A percentile compares a stretch with the other conserved stretches of the same genome.
phyloP scores from a whole-genome alignment of 2,113 vertebrate genomes.

The Condylura cristata region DNA sequence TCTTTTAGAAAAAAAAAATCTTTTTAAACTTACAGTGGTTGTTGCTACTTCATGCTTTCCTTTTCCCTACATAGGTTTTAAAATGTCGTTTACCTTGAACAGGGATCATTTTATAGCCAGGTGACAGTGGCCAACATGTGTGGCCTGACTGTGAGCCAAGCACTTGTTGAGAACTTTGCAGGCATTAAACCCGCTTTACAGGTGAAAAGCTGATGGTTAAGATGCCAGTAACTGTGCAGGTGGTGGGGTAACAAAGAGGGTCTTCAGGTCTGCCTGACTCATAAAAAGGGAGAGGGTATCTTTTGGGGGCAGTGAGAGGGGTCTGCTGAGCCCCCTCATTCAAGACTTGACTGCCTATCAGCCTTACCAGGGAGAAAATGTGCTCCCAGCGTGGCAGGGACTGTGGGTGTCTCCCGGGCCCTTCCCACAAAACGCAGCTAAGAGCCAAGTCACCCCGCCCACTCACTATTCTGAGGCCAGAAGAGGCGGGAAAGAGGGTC shows the following conservation, averaged over 20 bases:
- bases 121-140: not conserved
- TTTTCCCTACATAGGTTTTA: not conserved
- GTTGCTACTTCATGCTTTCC: not conserved
- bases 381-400: not conserved
- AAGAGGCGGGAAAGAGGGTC: not conserved
- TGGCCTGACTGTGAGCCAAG: not conserved
- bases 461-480: not conserved
- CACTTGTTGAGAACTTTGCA: no score
- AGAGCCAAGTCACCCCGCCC: not conserved
- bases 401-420: not conserved
- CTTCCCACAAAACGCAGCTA: not conserved
- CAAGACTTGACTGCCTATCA: not conserved
- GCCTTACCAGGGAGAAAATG: not conserved
- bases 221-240: not conserved
- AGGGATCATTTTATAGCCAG: not conserved
- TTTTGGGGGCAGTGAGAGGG: not conserved
- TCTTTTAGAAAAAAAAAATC: slow-evolving; percentile 9
- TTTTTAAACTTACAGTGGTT: not conserved
- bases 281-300: not conserved
- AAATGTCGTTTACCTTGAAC: not conserved
- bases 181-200: not conserved
- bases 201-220: not conserved
- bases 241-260: not conserved
- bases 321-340: not conserved
- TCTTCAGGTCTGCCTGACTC: not conserved